A percentile compares a stretch with the other conserved stretches of the same genome.
These are phyloP conservation scores for Chionomys nivalis DNA, from an alignment of 2,113 vertebrate genomes.

Conservation along the genomic window DNA sequence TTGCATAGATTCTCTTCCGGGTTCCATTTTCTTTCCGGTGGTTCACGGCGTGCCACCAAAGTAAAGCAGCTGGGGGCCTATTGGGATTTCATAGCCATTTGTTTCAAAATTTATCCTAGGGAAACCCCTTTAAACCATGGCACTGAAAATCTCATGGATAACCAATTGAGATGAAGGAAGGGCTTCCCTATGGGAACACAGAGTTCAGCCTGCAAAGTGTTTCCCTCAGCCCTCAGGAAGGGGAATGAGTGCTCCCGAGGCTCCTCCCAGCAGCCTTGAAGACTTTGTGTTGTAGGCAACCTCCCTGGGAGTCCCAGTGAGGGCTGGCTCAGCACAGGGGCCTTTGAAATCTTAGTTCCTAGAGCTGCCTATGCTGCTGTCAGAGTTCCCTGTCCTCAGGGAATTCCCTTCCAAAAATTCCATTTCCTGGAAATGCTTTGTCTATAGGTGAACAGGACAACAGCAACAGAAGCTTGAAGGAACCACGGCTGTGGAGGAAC, in stretches of 20 bases:
- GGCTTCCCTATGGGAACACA: constrained; percentile 79
- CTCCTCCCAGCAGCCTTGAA: constrained; percentile 49
- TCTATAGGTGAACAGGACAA: background rate
- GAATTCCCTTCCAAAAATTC: constrained; percentile 10
- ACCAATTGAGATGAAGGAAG: constrained; percentile 81
- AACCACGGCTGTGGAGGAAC: background rate
- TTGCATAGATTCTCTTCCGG: constrained; percentile 68
- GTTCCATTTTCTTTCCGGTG: constrained; percentile 74
- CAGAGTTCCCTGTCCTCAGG: background rate
- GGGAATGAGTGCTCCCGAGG: constrained; percentile 22
- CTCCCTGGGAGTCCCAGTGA: background rate
- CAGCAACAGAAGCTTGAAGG: background rate
- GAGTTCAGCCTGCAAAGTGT: constrained; percentile 78
- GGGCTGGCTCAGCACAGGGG: background rate
- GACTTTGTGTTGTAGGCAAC: constrained; percentile 66
- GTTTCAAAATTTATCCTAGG: constrained; percentile 77
- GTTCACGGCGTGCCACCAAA: constrained; percentile 68
- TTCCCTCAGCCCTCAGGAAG: constrained; percentile 78
- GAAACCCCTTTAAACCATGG: constrained; percentile 74
- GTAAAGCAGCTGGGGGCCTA: constrained; percentile 63
- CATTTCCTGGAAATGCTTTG: background rate
- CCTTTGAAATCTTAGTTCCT: background rate
- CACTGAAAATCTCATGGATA: constrained; percentile 81
- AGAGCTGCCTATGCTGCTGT: background rate
- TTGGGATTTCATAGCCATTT: constrained; percentile 72